These are phyloP conservation scores for Dendrocincla tyrannina DNA, from an alignment of 2,797 vertebrate genomes.

Conservation along the genomic window DNA sequence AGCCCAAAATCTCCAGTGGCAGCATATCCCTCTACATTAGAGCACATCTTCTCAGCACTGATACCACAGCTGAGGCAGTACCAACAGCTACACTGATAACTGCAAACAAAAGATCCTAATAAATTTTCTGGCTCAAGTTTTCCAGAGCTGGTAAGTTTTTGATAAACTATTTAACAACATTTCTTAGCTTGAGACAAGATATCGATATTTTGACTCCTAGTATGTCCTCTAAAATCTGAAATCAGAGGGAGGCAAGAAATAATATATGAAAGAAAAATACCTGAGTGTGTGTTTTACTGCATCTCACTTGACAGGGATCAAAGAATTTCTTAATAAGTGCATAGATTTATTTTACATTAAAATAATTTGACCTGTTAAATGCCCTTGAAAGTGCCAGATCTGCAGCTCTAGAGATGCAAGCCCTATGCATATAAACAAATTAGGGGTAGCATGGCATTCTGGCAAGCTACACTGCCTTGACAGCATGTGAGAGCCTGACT, in stretches of 20 bases:
- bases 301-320: slow-evolving; percentile 12
- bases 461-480: slow-evolving; percentile 6
- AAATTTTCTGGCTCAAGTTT: background rate
- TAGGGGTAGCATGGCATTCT: background rate
- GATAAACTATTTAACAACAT: background rate
- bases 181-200: background rate
- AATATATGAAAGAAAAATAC: slow-evolving; percentile 19
- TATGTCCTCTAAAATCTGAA: background rate
- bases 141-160: background rate
- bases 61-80: background rate
- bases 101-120: background rate
- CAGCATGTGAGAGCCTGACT: background rate
- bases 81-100: background rate
- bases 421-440: slow-evolving; percentile 22
- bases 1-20: slow-evolving; percentile 5
- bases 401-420: slow-evolving; percentile 22
- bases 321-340: slow-evolving; percentile 21
- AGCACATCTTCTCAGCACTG: background rate
- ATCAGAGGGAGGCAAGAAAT: background rate
- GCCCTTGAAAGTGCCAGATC: slow-evolving; percentile 11
- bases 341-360: slow-evolving; percentile 16
- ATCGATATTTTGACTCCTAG: background rate
- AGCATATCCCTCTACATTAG: background rate
- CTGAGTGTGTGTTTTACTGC: background rate
- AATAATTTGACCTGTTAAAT: slow-evolving; percentile 17